Base-by-base conservation (phyloP, 2,797 vertebrate genomes). In the Cirrhinus molitorella region DNA sequence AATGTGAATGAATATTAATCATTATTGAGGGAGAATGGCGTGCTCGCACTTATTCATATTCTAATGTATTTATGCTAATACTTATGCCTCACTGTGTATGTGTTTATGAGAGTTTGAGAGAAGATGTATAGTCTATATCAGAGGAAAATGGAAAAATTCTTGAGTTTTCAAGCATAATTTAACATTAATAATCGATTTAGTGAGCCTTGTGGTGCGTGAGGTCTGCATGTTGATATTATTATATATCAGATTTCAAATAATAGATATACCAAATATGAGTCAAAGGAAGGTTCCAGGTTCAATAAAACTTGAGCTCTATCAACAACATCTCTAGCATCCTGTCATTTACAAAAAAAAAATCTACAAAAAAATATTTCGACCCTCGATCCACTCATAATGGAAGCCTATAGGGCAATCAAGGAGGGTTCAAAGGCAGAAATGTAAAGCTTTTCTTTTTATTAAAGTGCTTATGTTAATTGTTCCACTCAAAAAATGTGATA, bases 41-140 rank as follows among this genome's bases (percentile, higher is more conserved):
- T 79, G 61, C 84, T 79, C 65, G 57, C 80, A 49, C 79, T 84
- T 83, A 89, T 89, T 90, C 87, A 86, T 88, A 89, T 88, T 90
- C 80, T 85, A 88, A 88, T 86, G 85, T 78, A 81, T 87, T 89
- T 89, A 89, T 89, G 88, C 87, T 88, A 89, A 90, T 88, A 43
- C 31, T 73, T 78, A 49, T 37, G 16, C 25, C 68, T 65, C 47
- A 19, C 51, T 43, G 40, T 61, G n/a, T 85, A 73, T 76, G 71
- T 74, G 80, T 85, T 88, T 83, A 83, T 71, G 74, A 75, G 78
- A 75, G 74, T 79, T 85, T 72, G 47, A 79, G 68, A 68, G 72
- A 83, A 79, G 61, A 83, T 19, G 59, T 80, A 88, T 86, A 68
- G 72, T 85, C 75, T 70, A 73, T 70, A 79, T 79, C 65, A 21